These are phyloP conservation scores for Hybos culiciformis DNA, from an alignment of 2,888 invertebrate species.

Conservation along the genomic window DNA sequence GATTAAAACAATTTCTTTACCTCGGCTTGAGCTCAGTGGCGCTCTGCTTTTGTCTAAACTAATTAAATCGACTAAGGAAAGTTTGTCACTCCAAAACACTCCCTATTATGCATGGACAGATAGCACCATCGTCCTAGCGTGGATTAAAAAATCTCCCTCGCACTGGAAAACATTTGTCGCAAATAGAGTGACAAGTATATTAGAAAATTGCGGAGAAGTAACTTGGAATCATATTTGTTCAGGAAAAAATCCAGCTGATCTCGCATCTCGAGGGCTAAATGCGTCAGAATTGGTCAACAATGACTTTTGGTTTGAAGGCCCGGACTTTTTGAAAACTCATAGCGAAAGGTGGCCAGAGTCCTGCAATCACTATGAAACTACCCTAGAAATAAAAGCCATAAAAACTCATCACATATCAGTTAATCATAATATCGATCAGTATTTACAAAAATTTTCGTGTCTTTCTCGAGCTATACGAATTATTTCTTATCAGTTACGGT, in stretches of 20 bases:
- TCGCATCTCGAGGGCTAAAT: constrained; percentile 14
- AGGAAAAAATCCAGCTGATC: constrained; percentile 16
- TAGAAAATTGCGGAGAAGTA: constrained; percentile 4
- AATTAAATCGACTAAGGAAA: background rate
- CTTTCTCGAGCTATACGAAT: too few relatives aligned
- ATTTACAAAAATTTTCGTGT: too few relatives aligned
- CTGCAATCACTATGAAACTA: too few relatives aligned
- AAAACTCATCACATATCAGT: too few relatives aligned
- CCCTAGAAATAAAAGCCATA: too few relatives aligned
- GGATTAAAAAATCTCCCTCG: constrained; percentile 14
- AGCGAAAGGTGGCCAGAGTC: too few relatives aligned
- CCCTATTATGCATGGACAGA: constrained; percentile 13
- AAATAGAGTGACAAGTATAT: constrained; percentile 15
- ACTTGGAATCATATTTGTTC: constrained; percentile 16
- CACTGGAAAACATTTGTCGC: constrained; percentile 18
- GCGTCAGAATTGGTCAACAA: constrained; percentile 9
- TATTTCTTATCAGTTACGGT: too few relatives aligned
- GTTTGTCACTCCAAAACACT: background rate
- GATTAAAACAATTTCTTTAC: background rate
- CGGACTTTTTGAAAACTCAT: too few relatives aligned
- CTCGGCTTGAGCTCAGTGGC: constrained; percentile 7
- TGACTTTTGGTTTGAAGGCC: constrained; percentile 18
- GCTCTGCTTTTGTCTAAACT: constrained; percentile 9
- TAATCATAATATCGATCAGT: too few relatives aligned
- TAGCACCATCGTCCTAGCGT: constrained; percentile 15